Conservation (phyloP, 2,888 invertebrate species). For the Dasysyrphus tricinctus region DNA sequence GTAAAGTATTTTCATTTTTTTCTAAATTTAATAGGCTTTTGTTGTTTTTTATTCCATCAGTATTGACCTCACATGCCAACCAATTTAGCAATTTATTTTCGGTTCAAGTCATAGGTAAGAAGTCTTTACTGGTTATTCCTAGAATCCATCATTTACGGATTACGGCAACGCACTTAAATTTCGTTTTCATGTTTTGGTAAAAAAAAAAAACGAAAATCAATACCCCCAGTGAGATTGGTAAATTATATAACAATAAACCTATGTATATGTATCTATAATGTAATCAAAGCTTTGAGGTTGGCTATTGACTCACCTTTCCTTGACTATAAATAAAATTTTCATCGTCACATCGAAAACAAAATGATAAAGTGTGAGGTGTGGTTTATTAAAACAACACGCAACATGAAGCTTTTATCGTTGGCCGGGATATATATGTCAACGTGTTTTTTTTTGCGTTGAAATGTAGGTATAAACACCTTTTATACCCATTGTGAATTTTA, state of each 20-base stretch:
- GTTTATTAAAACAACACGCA: slow-evolving; percentile 33
- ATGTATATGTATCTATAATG: too few relatives aligned
- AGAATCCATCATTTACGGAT: background rate
- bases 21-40: background rate
- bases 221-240: background rate
- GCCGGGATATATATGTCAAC: slow-evolving; percentile 8
- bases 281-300: slow-evolving; percentile 3
- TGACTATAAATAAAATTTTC: slow-evolving; percentile 18
- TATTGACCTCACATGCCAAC: background rate
- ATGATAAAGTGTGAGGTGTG: slow-evolving; percentile 4
- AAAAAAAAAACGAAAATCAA: slow-evolving; percentile 1
- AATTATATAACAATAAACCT: slow-evolving; percentile 10
- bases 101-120: background rate
- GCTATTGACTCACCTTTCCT: slow-evolving; percentile 14
- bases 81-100: slow-evolving; percentile 3
- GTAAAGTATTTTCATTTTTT: background rate
- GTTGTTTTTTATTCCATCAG: background rate
- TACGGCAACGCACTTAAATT: background rate
- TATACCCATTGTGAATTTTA: slow-evolving; percentile 15
- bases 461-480: slow-evolving; percentile 22
- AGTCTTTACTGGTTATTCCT: background rate
- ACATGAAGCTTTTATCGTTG: slow-evolving; percentile 30
- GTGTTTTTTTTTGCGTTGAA: background rate
- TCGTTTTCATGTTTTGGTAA: background rate
- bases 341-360: slow-evolving; percentile 15